These are phyloP conservation scores for Murina feae DNA, from an alignment of 2,113 vertebrate species.

Conservation along the genomic window DNA sequence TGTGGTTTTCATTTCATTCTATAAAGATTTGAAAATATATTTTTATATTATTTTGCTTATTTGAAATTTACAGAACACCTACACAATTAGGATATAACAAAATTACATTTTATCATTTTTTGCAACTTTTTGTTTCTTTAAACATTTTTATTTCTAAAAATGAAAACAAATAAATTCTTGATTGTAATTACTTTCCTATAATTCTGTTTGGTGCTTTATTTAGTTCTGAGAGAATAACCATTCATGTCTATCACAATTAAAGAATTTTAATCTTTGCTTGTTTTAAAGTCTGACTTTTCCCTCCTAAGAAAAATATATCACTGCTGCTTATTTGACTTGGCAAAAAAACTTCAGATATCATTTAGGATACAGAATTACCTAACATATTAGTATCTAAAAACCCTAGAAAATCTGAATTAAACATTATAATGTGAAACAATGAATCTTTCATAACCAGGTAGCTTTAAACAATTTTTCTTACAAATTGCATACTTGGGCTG, in stretches of 20 bases:
- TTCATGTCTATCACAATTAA: slow-evolving; percentile 3
- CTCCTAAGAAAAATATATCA: neutral
- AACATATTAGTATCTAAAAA: neutral
- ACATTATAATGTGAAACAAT: neutral
- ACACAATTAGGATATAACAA: slow-evolving; percentile 58
- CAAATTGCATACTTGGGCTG: neutral
- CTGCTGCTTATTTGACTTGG: neutral
- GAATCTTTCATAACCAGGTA: neutral
- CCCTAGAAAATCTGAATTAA: slow-evolving; percentile 10
- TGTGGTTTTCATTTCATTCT: slow-evolving; percentile 63
- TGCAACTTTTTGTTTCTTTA: slow-evolving; percentile 44
- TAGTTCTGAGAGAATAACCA: slow-evolving; percentile 4
- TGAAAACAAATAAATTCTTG: slow-evolving; percentile 76
- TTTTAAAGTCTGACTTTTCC: slow-evolving; percentile 8
- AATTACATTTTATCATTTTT: slow-evolving; percentile 66
- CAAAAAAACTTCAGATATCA: neutral
- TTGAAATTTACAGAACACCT: slow-evolving; percentile 53
- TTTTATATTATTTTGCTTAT: slow-evolving; percentile 69
- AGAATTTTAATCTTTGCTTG: neutral
- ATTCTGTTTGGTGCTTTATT: slow-evolving; percentile 66
- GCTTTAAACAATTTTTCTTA: neutral
- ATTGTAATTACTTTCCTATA: slow-evolving; percentile 64
- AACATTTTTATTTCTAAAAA: slow-evolving; percentile 65
- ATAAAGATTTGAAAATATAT: slow-evolving; percentile 62
- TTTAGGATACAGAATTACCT: neutral